A percentile compares a stretch with the other conserved stretches of the same genome.
phyloP scores from a whole-genome alignment of 2,888 invertebrate genomes.

The Pachymerium ferrugineum region DNA sequence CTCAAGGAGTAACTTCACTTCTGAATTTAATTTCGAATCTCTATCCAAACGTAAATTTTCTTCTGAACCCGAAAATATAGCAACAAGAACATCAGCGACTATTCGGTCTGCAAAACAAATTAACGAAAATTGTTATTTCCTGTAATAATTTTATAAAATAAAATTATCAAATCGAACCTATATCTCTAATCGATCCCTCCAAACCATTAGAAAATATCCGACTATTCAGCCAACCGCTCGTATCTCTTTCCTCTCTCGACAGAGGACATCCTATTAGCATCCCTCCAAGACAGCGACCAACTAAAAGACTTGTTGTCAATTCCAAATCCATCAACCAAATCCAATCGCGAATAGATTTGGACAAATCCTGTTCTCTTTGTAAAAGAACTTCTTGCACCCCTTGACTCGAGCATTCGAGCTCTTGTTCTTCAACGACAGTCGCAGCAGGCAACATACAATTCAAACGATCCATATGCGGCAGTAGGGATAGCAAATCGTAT shows the following conservation, averaged over 20 bases:
- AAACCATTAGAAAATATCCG: conserved; percentile 45
- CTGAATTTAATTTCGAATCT: conserved; percentile 31
- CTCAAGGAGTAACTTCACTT: conserved; percentile 40
- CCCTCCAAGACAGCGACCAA: conserved; percentile 57
- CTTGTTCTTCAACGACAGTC: conserved; percentile 42
- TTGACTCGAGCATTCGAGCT: conserved; percentile 39
- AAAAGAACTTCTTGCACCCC: not conserved
- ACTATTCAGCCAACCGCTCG: conserved; percentile 42
- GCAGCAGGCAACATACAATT: conserved; percentile 43
- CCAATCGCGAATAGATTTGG: conserved; percentile 51
- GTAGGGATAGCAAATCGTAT: conserved; percentile 45
- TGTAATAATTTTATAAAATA: no score
- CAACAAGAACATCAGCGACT: conserved; percentile 31
- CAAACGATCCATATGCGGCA: conserved; percentile 45
- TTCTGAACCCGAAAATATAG: conserved; percentile 16
- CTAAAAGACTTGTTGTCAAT: conserved; percentile 56
- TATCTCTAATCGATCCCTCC: conserved; percentile 35
- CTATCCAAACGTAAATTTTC: conserved; percentile 17
- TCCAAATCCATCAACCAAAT: conserved; percentile 59
- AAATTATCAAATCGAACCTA: no score
- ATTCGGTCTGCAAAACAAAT: conserved; percentile 29
- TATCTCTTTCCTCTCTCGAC: conserved; percentile 48
- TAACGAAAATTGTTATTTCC: no score
- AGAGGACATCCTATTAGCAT: conserved; percentile 53
- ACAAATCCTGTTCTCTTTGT: conserved; percentile 50